A percentile compares a stretch with the other conserved stretches of the same genome.
phyloP scores from a whole-genome alignment of 2,113 vertebrate species.

The Oxyruncus cristatus region DNA sequence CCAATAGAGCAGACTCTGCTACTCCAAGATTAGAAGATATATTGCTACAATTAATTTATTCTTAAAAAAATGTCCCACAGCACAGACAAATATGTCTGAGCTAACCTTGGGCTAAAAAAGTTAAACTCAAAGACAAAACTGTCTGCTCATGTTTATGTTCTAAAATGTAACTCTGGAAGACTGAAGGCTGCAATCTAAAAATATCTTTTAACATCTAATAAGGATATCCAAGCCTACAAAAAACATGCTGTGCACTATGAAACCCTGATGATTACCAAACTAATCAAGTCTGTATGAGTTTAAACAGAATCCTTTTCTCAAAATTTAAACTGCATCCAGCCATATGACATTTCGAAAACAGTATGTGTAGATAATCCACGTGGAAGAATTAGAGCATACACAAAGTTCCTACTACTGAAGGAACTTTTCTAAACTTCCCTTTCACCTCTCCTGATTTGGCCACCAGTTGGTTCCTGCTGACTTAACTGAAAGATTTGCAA shows the following conservation, averaged over 20 bases:
- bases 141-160: neutral
- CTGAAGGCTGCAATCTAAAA: conserved; percentile 10
- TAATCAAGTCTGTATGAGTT: neutral
- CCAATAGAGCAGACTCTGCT: neutral
- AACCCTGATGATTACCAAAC: neutral
- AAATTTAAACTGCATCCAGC: neutral
- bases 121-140: conserved; percentile 16
- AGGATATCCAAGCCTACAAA: neutral
- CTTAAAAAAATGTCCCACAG: neutral
- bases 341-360: neutral
- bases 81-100: neutral
- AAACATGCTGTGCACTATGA: neutral
- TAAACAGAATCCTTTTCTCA: neutral
- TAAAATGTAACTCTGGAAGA: neutral
- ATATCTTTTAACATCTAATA: conserved; percentile 18
- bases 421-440: neutral
- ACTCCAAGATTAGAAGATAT: neutral
- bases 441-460: neutral
- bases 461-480: neutral
- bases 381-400: neutral
- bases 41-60: conserved; percentile 9
- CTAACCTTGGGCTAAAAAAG: neutral
- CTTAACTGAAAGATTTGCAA: neutral
- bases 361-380: neutral
- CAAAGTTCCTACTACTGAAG: neutral